Evolutionary conservation across 2,797 vertebrate genomes (phyloP), one percentile per base, ranked within the genome.

Genomic region (Notoglanidium macrostoma): DNA sequence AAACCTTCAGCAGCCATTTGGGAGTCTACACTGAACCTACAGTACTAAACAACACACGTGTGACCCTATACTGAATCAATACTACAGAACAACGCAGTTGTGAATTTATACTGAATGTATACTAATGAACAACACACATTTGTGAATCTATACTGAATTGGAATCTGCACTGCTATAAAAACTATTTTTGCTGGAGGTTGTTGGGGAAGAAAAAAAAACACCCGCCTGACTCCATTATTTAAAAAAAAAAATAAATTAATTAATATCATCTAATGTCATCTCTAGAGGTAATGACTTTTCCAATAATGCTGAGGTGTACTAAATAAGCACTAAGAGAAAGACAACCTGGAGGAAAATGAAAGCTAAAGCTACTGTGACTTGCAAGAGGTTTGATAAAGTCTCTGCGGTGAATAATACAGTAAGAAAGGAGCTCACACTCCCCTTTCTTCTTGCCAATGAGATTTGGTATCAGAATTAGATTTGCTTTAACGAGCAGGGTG

Each of bases 301-400:
- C 12, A 86, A 84, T 84, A 89, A 87, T 67, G 77, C 85, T 82
- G 15, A 70, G 87, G 86, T 49, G 83, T 61, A 55, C 70, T 70
- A 72, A 85, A 87, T 76, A 0, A 86, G 79, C 76, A 86, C 59
- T 85, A 73, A 86, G 6, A 44, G 57, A 88, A 65, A 89, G 23
- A 44, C 35, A 61, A 4, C 6, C 35, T 44, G 57, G 26, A 61
- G 61, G 4, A 44, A n/a, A 61, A 80, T 44, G 55, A 80, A 40
- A 44, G 21, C 21, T 61, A 55, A n/a, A 46, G 78, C 57, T 46
- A 46, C 35, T n/a, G 14, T 81, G 57, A 81, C 57, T 57, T 63
- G 21, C 46, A 46, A 63, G 40, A 81, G 55, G 23, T 63, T 44
- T 63, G 23, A 61, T 63, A 61, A 40, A 79, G 78, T 46, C 35